phyloP scores from a whole-genome alignment of 2,888 invertebrate species.

The Alentia gelatinosa region DNA sequence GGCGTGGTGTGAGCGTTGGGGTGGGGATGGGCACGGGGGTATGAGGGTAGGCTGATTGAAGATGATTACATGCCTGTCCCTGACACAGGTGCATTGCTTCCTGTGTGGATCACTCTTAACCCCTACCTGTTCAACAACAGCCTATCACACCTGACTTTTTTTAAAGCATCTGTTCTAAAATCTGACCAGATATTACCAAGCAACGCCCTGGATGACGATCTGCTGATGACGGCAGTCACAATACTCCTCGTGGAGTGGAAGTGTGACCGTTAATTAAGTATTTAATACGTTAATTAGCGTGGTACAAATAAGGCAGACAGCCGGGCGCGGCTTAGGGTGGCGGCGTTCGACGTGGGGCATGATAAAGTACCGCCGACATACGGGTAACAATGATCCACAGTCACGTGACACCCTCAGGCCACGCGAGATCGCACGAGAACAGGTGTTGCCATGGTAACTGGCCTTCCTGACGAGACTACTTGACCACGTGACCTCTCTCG shows the following conservation, averaged over 20 bases:
- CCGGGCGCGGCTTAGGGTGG: not conserved
- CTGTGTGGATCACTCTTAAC: not conserved
- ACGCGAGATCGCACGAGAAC: not conserved
- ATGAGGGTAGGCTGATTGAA: not conserved
- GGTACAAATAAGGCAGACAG: not conserved
- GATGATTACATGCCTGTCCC: not conserved
- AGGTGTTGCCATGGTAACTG: not conserved
- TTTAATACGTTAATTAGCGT: not conserved
- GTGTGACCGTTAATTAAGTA: too few relatives aligned
- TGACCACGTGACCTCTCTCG: not conserved
- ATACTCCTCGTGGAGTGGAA: too few relatives aligned
- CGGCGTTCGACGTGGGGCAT: not conserved
- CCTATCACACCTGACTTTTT: too few relatives aligned
- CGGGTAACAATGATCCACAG: constrained; percentile 34
- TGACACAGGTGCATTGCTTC: not conserved
- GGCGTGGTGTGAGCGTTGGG: not conserved
- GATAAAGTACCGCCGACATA: constrained; percentile 22
- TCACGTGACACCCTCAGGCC: constrained; percentile 37
- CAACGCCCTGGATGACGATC: too few relatives aligned
- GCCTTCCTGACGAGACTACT: not conserved
- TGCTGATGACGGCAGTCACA: too few relatives aligned
- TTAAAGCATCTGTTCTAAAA: too few relatives aligned
- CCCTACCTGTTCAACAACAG: not conserved
- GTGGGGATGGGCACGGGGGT: not conserved
- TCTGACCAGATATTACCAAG: too few relatives aligned